Evolutionary conservation across 2,113 vertebrate species (phyloP).

Genomic region (Symphodus melops): DNA sequence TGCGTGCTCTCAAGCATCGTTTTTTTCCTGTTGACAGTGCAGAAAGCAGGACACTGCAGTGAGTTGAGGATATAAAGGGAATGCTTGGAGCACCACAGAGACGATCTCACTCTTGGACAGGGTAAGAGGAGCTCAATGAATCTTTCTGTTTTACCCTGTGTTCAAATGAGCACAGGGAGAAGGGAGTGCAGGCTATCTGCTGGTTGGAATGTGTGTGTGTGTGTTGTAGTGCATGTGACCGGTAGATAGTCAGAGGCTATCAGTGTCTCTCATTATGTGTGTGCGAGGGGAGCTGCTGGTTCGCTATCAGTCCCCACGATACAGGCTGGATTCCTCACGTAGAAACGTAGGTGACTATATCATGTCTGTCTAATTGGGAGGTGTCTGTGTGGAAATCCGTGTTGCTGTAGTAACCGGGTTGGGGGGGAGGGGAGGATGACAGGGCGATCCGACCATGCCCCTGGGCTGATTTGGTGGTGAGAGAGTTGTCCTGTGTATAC

Average conservation of each 20-base stretch:
- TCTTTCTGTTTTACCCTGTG: constrained; percentile 46
- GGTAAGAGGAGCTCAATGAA: constrained; percentile 71
- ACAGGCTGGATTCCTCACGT: constrained; percentile 58
- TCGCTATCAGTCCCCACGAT: constrained; percentile 60
- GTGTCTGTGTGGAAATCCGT: constrained; percentile 63
- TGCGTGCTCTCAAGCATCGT: constrained; percentile 22
- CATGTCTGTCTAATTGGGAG: constrained; percentile 73
- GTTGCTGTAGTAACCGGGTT: constrained; percentile 68
- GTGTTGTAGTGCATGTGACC: constrained; percentile 3
- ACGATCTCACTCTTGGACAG: constrained; percentile 55
- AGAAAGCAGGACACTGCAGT: constrained; percentile 67
- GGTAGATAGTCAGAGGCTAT: constrained; percentile 57
- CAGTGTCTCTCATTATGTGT: constrained; percentile 19
- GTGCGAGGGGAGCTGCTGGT: constrained; percentile 55
- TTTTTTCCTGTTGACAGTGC: constrained; percentile 54
- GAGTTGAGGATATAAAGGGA: constrained; percentile 66
- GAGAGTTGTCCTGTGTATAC: constrained; percentile 62
- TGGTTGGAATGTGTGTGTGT: constrained; percentile 66
- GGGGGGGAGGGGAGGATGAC: constrained; percentile 55
- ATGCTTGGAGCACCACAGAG: constrained; percentile 51
- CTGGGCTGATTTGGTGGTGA: constrained; percentile 56
- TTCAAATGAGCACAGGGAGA: constrained; percentile 63
- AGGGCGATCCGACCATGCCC: constrained; percentile 22
- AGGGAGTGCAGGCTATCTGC: constrained; percentile 59
- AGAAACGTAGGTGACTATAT: constrained; percentile 65